phyloP scores from a whole-genome alignment of 2,888 invertebrate species.

The Drosophila conformis region DNA sequence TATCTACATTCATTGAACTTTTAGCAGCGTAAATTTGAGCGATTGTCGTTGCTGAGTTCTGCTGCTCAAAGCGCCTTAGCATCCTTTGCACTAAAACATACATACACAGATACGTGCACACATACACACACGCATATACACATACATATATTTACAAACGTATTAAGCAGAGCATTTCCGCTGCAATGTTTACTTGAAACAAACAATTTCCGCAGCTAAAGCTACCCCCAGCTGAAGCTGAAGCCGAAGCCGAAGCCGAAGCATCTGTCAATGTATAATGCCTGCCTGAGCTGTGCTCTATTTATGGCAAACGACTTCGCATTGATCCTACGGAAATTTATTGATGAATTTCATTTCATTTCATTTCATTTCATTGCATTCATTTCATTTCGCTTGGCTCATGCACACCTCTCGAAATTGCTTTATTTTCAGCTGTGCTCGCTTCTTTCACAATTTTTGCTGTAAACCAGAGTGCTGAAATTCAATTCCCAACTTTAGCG shows the following conservation, averaged over 20 bases:
- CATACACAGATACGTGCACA: background rate
- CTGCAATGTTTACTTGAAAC: constrained; percentile 56
- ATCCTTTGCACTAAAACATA: background rate
- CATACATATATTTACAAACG: constrained; percentile 6
- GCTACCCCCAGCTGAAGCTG: constrained; percentile 18
- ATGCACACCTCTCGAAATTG: constrained; percentile 63
- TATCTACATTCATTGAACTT: constrained; percentile 60
- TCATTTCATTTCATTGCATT: constrained; percentile 56
- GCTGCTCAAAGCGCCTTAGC: constrained; percentile 7
- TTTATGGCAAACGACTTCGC: constrained; percentile 57
- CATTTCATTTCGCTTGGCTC: constrained; percentile 40
- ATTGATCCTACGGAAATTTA: constrained; percentile 68
- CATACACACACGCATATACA: background rate
- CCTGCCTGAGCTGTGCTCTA: constrained; percentile 34
- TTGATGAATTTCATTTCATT: constrained; percentile 76
- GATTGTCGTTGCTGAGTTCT: constrained; percentile 45
- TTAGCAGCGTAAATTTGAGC: constrained; percentile 40
- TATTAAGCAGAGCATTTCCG: constrained; percentile 69
- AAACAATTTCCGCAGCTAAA: constrained; percentile 71
- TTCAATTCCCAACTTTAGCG: constrained; percentile 60
- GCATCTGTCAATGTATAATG: constrained; percentile 43
- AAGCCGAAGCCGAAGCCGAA: constrained; percentile 2
- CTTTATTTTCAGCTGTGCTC: constrained; percentile 60
- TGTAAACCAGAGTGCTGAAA: constrained; percentile 51
- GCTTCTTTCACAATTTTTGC: constrained; percentile 21